Evolutionary conservation across 2,113 vertebrate species (phyloP), one percentile per base, ranked within the genome.

Genomic region (Colistium nudipinnis): DNA sequence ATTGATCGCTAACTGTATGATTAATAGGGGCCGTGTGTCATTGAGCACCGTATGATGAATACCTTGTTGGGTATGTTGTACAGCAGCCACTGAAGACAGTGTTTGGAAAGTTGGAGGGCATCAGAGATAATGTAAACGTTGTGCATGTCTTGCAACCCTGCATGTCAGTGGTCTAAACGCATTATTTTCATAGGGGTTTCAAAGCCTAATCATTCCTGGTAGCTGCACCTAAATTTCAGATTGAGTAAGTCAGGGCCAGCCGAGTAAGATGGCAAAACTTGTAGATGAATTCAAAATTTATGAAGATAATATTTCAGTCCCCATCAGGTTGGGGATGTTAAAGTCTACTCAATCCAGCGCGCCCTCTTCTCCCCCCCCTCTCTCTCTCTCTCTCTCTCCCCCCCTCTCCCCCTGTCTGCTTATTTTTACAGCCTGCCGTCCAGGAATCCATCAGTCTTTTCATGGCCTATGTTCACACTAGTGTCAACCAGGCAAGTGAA

Each of bases 1-100:
- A 96, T 96, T 96, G 96, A 97, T 96, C 89, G 92, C 93, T 94
- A 94, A 91, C 93, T 93, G 88, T 89, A 87, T 96, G 96, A 98
- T 96, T 95, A 96, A 96, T 96, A 93, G 92, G 91, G 89, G 83
- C 82, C 80, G 78, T 88, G 93, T 93, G 47, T 53, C 94, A 93
- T 92, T 92, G 90, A 93, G 91, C 84, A 88, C 82, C 88, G 80
- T 83, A 91, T 93, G 93, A 97, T 97, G 93, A 95, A 96, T 96
- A 94, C 93, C 89, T 91, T 92, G 92, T 92, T 93, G 89, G 89
- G 91, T n/a, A 89, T 92, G 88, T 87, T 86, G 91, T 92, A 28
- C 91, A 91, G 87, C 91, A 88, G 90, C 86, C 87, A 70, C 77
- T 89, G 90, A 91, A 87, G 91, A 77, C 90, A 89, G 63, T 71